These are phyloP conservation scores for Drosophila sucinea DNA, from an alignment of 1,140 invertebrate genomes.

Conservation along the genomic window DNA sequence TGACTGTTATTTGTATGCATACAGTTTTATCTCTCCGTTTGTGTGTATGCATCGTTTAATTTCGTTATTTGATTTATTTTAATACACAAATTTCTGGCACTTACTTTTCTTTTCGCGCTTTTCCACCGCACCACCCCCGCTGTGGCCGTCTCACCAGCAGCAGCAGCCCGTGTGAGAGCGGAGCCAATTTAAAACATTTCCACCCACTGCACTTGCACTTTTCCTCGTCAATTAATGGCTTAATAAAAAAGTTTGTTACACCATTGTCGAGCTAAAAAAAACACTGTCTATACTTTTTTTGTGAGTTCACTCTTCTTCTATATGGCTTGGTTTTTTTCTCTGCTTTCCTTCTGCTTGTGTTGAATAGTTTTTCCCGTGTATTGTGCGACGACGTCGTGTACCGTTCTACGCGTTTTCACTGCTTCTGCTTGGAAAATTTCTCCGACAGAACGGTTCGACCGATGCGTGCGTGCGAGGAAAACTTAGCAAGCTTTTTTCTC, in stretches of 20 bases:
- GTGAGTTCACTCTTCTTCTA: conserved; percentile 31
- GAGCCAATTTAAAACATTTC: conserved; percentile 69
- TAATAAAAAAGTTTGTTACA: conserved; percentile 73
- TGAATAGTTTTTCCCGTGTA: conserved; percentile 60
- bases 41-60: conserved; percentile 76
- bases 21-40: conserved; percentile 27
- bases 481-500: conserved; percentile 44
- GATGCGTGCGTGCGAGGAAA: conserved; percentile 40
- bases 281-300: conserved; percentile 38
- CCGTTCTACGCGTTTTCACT: conserved; percentile 65
- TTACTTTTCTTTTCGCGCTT: conserved; percentile 79
- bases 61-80: conserved; percentile 77
- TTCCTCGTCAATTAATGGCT: conserved; percentile 72
- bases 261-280: conserved; percentile 57
- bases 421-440: conserved; percentile 72
- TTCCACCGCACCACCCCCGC: conserved; percentile 48
- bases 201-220: conserved; percentile 79
- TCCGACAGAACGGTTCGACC: conserved; percentile 21
- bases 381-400: conserved; percentile 62
- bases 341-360: conserved; percentile 40
- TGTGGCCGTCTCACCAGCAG: conserved; percentile 20
- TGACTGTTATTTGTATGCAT: conserved; percentile 7
- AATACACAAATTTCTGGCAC: conserved; percentile 74
- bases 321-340: conserved; percentile 16
- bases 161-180: conserved; percentile 25